Base-by-base conservation (phyloP, 2,113 vertebrate genomes). In the Pardalotus punctatus region DNA sequence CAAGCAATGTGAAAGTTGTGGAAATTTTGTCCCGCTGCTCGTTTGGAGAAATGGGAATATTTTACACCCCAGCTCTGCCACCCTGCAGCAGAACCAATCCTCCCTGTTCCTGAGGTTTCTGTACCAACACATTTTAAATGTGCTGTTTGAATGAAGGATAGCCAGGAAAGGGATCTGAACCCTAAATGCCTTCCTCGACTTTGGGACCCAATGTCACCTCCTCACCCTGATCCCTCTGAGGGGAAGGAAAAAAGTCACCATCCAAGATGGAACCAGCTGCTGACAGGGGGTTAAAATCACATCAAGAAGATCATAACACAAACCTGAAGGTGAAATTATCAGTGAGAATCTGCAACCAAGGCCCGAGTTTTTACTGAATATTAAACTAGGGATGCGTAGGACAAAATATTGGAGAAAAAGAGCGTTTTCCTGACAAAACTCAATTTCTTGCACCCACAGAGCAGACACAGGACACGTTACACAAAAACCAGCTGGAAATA, bases 401-500 rank as follows among this genome's bases (percentile, higher is more conserved):
- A 40, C 16, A n/a, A 82, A 61, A 28, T 17, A 28, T 3, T 19
- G 38, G 25, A 35, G 71, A n/a, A 10, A 4, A 28, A 57, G 20
- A 48, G 38, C 7, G 15, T 48, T 83, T 43, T 56, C 62, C 45
- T 57, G 14, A 33, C 23, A 35, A 74, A 65, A 33, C 8, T 8
- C 27, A 4, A 13, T 56, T 42, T 47, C 31, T 50, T 50, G 31
- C 0, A 1, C 21, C 40, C 29, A 1, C 0, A 33, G 40, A 67
- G 42, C 0, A 1, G 8, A 19, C 6, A 3, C 7, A 14, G 51
- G 33, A n/a, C 15, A 7, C 0, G 24, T 20, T 6, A 16, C 17
- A 56, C 25, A 53, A 13, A 71, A 64, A 33, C 2, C 42, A 86
- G 50, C 21, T 29, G 86, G 65, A 62, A 86, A 56, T 12, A 53